Percentiles rank a stretch among this genome's conserved stretches.
Evolutionary conservation across 2,797 vertebrate genomes (phyloP).

Genomic region (Anabas testudineus): DNA sequence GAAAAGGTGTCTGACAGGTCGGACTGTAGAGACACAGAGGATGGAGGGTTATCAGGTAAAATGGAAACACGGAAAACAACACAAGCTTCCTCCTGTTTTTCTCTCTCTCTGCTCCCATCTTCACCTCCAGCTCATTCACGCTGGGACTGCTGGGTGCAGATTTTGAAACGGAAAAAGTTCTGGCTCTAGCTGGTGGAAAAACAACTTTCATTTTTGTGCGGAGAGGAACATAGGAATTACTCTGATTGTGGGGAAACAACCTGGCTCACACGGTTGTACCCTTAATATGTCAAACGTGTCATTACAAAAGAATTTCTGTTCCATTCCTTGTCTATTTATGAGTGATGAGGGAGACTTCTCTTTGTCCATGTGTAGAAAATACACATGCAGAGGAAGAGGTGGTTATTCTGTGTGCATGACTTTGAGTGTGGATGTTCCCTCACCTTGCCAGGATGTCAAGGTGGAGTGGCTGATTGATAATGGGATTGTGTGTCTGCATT

Average conservation of each 20-base stretch:
- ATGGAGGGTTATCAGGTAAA: conserved; percentile 86
- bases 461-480: conserved; percentile 69
- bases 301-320: conserved; percentile 44
- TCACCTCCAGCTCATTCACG: conserved; percentile 21
- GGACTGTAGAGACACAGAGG: conserved; percentile 73
- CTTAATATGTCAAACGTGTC: conserved; percentile 27
- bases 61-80: conserved; percentile 74
- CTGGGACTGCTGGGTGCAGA: conserved; percentile 32
- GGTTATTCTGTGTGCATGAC: background rate
- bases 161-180: conserved; percentile 57
- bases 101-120: conserved; percentile 31
- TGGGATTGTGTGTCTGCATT: conserved; percentile 62
- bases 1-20: conserved; percentile 77
- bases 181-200: conserved; percentile 49
- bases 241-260: conserved; percentile 44
- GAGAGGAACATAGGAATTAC: conserved; percentile 28
- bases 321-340: conserved; percentile 19
- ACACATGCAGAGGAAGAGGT: conserved; percentile 36
- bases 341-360: conserved; percentile 31
- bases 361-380: conserved; percentile 33
- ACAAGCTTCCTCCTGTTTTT: conserved; percentile 63
- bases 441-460: conserved; percentile 75
- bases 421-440: conserved; percentile 28
- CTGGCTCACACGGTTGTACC: conserved; percentile 35
- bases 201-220: conserved; percentile 48